These are phyloP conservation scores for Sternarchorhynchus goeldii DNA, from an alignment of 2,797 vertebrate genomes.

Conservation along the genomic window DNA sequence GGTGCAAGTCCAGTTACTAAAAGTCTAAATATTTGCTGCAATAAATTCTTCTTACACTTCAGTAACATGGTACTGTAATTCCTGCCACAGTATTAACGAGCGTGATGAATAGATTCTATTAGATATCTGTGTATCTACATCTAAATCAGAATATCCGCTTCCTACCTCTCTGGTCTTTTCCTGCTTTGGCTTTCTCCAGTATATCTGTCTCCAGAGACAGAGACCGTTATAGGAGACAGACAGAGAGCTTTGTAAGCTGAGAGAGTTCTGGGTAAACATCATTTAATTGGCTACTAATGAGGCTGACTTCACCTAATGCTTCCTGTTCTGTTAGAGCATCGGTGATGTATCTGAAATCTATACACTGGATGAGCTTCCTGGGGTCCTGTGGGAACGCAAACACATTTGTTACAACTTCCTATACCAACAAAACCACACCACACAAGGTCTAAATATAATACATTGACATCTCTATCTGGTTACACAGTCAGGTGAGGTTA, in stretches of 20 bases:
- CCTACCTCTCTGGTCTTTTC: slow-evolving; percentile 78
- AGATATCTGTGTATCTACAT: not conserved
- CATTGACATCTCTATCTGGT: not conserved
- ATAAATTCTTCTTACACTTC: too few relatives aligned
- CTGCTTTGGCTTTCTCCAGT: slow-evolving; percentile 71
- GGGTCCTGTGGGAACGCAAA: slow-evolving; percentile 70
- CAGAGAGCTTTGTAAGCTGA: not conserved
- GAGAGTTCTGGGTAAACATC: slow-evolving; percentile 1
- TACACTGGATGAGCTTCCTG: slow-evolving; percentile 76
- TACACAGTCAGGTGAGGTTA: slow-evolving; percentile 67
- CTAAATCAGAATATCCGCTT: not conserved
- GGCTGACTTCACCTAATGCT: slow-evolving; percentile 62
- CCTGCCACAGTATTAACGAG: not conserved
- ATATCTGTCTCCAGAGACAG: slow-evolving; percentile 68
- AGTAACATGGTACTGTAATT: too few relatives aligned
- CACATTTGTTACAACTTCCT: not conserved
- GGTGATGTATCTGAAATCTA: slow-evolving; percentile 85
- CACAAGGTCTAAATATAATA: not conserved
- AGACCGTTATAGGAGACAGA: slow-evolving; percentile 39
- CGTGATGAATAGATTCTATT: not conserved
- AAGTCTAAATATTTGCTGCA: too few relatives aligned
- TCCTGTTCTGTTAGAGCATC: slow-evolving; percentile 79
- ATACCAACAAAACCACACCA: not conserved
- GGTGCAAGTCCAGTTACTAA: too few relatives aligned
- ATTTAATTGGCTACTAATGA: slow-evolving; percentile 3